Conservation (phyloP, 2,888 invertebrate species). For the Protophormia terraenovae region DNA sequence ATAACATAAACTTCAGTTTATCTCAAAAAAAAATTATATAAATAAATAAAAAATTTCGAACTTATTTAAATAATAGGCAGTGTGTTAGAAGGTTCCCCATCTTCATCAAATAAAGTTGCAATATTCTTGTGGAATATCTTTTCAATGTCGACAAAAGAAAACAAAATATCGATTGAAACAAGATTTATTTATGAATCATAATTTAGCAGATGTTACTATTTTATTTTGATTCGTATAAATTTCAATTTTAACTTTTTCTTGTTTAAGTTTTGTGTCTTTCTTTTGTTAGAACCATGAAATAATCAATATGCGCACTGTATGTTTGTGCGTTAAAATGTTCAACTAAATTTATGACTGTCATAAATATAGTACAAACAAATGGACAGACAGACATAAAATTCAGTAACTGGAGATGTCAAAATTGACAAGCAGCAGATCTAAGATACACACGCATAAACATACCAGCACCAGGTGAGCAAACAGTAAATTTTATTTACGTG, state of each 20-base stretch:
- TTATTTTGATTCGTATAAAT: background rate
- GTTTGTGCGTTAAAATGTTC: background rate
- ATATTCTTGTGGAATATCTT: background rate
- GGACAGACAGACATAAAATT: background rate
- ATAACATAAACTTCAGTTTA: too few relatives aligned
- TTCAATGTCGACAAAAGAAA: background rate
- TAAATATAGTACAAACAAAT: slow-evolving; percentile 33
- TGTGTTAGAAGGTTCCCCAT: too few relatives aligned
- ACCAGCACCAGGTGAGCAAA: slow-evolving; percentile 29
- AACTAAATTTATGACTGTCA: slow-evolving; percentile 44
- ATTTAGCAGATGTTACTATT: slow-evolving; percentile 27
- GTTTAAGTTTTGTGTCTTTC: background rate
- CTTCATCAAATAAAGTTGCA: background rate
- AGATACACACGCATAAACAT: too few relatives aligned
- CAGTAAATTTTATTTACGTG: slow-evolving; percentile 17
- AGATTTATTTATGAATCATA: slow-evolving; percentile 29
- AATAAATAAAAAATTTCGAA: too few relatives aligned
- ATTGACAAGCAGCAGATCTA: slow-evolving; percentile 49
- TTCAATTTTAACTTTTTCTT: background rate
- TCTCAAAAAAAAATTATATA: too few relatives aligned
- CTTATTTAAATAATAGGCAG: too few relatives aligned
- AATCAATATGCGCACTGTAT: slow-evolving; percentile 35
- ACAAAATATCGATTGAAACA: background rate
- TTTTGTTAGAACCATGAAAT: slow-evolving; percentile 19
- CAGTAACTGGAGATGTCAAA: slow-evolving; percentile 38